Conservation (phyloP, 2,113 vertebrate species). For the Antechinus stuartii region DNA sequence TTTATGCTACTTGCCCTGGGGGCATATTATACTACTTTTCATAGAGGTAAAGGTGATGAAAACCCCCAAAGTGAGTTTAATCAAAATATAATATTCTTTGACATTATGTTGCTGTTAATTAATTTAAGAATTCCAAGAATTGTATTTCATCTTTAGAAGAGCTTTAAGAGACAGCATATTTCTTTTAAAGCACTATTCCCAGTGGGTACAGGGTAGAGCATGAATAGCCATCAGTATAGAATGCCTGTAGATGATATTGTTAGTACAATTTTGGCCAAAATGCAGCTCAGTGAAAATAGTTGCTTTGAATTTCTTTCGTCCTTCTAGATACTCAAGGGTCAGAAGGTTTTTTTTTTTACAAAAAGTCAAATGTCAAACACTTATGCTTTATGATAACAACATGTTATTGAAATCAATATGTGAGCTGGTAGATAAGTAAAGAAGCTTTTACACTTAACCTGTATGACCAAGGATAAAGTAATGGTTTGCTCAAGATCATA, state of each 20-base stretch:
- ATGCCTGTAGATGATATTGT: conserved; percentile 3
- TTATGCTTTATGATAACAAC: conserved; percentile 37
- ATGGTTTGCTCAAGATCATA: neutral
- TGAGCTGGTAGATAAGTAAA: neutral
- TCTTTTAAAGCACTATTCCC: neutral
- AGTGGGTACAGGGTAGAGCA: neutral
- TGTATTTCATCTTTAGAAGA: conserved; percentile 20
- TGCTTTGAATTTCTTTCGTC: neutral
- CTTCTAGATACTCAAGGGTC: conserved; percentile 16
- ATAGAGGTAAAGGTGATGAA: neutral
- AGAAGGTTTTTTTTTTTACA: conserved; percentile 18
- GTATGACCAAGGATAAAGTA: conserved; percentile 1
- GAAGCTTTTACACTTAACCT: conserved; percentile 28
- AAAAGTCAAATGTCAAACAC: conserved; percentile 39
- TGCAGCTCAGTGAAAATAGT: neutral
- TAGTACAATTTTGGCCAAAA: neutral
- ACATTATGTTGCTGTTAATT: neutral
- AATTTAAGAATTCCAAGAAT: conserved; percentile 27
- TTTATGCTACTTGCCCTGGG: neutral
- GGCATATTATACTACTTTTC: neutral
- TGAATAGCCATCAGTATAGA: neutral
- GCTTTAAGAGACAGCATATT: neutral
- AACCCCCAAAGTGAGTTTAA: neutral
- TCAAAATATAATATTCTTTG: conserved; percentile 3
- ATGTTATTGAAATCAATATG: neutral